Evolutionary conservation across 92 coral and sea anemone genomes (phyloP).

Genomic region (Phymanthus crucifer): DNA sequence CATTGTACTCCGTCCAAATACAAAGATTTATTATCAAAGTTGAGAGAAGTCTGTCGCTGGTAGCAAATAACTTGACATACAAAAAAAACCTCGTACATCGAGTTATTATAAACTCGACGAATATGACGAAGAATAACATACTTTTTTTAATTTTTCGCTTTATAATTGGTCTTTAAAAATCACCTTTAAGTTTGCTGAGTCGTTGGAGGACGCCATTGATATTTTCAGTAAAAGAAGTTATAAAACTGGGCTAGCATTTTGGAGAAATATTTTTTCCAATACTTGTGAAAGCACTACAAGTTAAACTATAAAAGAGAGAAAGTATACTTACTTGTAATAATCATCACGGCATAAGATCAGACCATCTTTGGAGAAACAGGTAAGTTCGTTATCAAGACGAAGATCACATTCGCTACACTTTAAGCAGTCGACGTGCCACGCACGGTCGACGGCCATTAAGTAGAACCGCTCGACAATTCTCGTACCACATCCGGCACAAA

Average conservation of each 20-base stretch:
- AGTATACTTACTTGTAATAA: conserved; percentile 74
- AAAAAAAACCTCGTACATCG: background rate
- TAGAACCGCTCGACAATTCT: conserved; percentile 83
- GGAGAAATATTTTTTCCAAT: no score
- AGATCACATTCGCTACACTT: conserved; percentile 88
- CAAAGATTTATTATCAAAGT: background rate
- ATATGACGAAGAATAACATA: background rate
- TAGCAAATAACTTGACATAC: background rate
- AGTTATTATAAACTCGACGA: background rate
- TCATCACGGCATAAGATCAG: conserved; percentile 88
- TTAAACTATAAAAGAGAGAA: background rate
- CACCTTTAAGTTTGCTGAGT: background rate
- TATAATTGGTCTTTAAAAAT: background rate
- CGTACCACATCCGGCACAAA: conserved; percentile 91
- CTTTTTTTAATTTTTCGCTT: background rate
- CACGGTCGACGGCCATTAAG: conserved; percentile 84
- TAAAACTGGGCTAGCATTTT: background rate
- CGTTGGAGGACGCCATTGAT: background rate
- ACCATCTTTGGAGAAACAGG: conserved; percentile 91
- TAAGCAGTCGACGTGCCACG: conserved; percentile 91
- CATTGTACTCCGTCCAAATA: conserved; percentile 15
- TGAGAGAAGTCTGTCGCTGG: background rate
- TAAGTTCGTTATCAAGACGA: conserved; percentile 85
- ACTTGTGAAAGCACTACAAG: background rate
- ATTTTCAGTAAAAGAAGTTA: background rate